phyloP scores from a whole-genome alignment of 2,888 invertebrate genomes.

The Macaria notata region DNA sequence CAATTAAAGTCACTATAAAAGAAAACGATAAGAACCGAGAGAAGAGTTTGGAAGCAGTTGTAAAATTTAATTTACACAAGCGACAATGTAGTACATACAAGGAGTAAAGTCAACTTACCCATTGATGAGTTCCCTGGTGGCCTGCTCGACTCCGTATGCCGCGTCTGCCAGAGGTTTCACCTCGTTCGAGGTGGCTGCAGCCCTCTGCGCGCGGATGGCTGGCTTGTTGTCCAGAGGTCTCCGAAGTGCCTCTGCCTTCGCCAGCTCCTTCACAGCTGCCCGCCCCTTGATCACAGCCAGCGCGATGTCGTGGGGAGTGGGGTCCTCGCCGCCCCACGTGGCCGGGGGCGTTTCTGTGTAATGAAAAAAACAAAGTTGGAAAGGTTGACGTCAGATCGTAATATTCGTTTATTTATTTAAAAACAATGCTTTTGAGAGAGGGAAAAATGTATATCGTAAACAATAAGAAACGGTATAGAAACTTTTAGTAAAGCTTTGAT shows the following conservation, averaged over 20 bases:
- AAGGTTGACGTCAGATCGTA: too few relatives aligned
- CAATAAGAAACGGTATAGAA: too few relatives aligned
- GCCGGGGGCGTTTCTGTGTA: slow-evolving; percentile 47
- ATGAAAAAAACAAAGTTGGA: neutral
- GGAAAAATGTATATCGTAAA: too few relatives aligned
- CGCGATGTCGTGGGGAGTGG: slow-evolving; percentile 62
- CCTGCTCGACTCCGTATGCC: slow-evolving; percentile 87
- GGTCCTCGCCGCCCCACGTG: slow-evolving; percentile 47
- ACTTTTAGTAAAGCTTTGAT: too few relatives aligned
- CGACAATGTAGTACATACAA: too few relatives aligned
- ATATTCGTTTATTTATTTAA: too few relatives aligned
- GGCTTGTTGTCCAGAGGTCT: slow-evolving; percentile 81
- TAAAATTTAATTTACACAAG: too few relatives aligned
- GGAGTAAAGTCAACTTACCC: slow-evolving; percentile 55
- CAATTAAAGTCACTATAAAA: too few relatives aligned
- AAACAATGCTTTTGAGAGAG: too few relatives aligned
- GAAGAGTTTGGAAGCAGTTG: too few relatives aligned
- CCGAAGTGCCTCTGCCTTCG: slow-evolving; percentile 76
- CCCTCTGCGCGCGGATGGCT: slow-evolving; percentile 86
- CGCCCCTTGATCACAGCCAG: slow-evolving; percentile 81
- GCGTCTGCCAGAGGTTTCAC: slow-evolving; percentile 84
- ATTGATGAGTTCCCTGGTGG: slow-evolving; percentile 82
- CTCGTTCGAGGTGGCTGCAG: slow-evolving; percentile 83
- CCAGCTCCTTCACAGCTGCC: slow-evolving; percentile 79
- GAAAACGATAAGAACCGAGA: too few relatives aligned